Percentiles rank a stretch among this genome's conserved stretches.
These are phyloP conservation scores for Ia io DNA, from an alignment of 2,113 vertebrate species.

Conservation along the genomic window DNA sequence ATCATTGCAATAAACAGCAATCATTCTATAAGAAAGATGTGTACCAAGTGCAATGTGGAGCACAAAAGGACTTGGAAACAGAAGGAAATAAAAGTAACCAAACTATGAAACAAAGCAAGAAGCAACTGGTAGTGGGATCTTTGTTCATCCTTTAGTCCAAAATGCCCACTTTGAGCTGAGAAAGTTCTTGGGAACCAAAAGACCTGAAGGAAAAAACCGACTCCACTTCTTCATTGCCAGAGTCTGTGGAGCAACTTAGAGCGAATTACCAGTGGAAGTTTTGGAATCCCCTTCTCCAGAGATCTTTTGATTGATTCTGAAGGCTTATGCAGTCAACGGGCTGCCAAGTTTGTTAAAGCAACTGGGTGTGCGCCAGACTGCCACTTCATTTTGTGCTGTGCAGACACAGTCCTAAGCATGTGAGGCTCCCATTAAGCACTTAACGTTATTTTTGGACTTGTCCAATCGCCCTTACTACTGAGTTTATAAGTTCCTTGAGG, in stretches of 20 bases:
- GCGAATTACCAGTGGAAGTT: background rate
- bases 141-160: background rate
- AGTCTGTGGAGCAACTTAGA: background rate
- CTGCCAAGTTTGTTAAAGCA: slow-evolving; percentile 64
- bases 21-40: background rate
- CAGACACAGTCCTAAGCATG: slow-evolving; percentile 18
- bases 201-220: background rate
- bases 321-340: background rate
- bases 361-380: slow-evolving; percentile 3
- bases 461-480: background rate
- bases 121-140: background rate
- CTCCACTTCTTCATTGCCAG: background rate
- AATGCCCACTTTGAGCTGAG: background rate
- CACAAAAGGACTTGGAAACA: background rate
- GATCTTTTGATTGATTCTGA: background rate
- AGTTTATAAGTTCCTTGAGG: slow-evolving; percentile 47
- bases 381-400: slow-evolving; percentile 48
- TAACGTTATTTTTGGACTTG: slow-evolving; percentile 50
- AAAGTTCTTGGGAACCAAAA: background rate
- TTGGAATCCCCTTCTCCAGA: slow-evolving; percentile 31
- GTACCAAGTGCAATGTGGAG: background rate
- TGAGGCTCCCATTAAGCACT: slow-evolving; percentile 31
- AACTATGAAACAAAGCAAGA: slow-evolving; percentile 38
- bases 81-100: background rate
- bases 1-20: background rate